Evolutionary conservation across 2,888 invertebrate species (phyloP).

Genomic region (Tiliacea citrago): DNA sequence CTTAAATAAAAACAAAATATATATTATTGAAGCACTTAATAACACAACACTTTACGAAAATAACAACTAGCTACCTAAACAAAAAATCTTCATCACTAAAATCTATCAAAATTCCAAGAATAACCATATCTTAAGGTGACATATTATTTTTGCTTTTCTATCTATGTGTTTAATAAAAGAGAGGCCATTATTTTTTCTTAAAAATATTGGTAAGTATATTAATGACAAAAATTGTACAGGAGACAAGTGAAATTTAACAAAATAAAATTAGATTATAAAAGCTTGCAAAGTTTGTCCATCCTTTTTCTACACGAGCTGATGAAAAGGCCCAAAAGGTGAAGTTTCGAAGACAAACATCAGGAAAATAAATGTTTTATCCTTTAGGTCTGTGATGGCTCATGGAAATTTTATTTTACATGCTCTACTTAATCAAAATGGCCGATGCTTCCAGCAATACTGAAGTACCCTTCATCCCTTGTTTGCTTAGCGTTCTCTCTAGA

Average conservation of each 20-base stretch:
- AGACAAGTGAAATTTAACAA: not conserved
- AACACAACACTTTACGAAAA: too few species aligned
- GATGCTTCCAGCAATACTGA: slow-evolving; percentile 29
- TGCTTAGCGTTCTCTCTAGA: slow-evolving; percentile 31
- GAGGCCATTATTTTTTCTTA: not conserved
- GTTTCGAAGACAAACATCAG: slow-evolving; percentile 28
- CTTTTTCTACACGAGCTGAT: slow-evolving; percentile 16
- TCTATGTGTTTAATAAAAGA: too few species aligned
- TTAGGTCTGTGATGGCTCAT: slow-evolving; percentile 25
- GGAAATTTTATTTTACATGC: slow-evolving; percentile 46
- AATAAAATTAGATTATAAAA: not conserved
- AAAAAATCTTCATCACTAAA: too few species aligned
- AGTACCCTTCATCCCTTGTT: slow-evolving; percentile 36
- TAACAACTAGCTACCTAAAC: too few species aligned
- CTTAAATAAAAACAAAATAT: too few species aligned
- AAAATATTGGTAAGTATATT: not conserved
- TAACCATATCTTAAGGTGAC: too few species aligned
- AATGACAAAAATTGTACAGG: not conserved
- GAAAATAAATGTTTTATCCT: slow-evolving; percentile 25
- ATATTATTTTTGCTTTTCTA: too few species aligned
- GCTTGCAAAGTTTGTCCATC: not conserved
- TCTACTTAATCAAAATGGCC: slow-evolving; percentile 45
- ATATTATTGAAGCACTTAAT: too few species aligned
- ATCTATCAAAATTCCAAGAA: too few species aligned
- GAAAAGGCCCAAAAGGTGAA: slow-evolving; percentile 8